Evolutionary conservation across 2,888 invertebrate species (phyloP).

Genomic region (Diloba caeruleocephala): DNA sequence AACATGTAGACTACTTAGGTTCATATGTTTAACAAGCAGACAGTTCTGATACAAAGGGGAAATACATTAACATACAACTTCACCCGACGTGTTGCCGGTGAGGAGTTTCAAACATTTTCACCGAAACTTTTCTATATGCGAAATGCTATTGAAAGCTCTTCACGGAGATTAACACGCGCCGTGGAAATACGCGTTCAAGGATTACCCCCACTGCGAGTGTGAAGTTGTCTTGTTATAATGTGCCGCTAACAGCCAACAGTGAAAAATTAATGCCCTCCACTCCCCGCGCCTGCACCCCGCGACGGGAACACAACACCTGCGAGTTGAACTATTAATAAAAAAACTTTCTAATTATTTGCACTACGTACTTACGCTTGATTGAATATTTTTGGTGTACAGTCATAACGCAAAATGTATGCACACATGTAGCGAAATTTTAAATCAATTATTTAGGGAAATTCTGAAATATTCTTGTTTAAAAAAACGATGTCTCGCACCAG

Average conservation of each 20-base stretch:
- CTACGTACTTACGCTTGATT: too few relatives aligned
- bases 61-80: constrained; percentile 87
- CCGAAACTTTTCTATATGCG: constrained; percentile 85
- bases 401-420: too few relatives aligned
- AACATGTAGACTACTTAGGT: constrained; percentile 46
- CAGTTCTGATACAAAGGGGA: constrained; percentile 83
- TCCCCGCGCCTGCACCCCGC: constrained; percentile 28
- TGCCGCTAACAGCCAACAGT: constrained; percentile 57
- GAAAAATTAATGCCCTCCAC: constrained; percentile 63
- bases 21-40: constrained; percentile 75
- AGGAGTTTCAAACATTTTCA: constrained; percentile 85
- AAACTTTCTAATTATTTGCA: background rate
- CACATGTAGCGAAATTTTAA: too few relatives aligned
- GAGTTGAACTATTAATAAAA: constrained; percentile 16
- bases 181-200: constrained; percentile 83
- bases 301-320: constrained; percentile 51
- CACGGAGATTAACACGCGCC: constrained; percentile 83
- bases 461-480: too few relatives aligned
- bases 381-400: too few relatives aligned
- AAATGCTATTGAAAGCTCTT: constrained; percentile 86
- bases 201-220: constrained; percentile 74
- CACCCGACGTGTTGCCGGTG: constrained; percentile 66
- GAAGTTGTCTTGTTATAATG: constrained; percentile 82
- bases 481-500: too few relatives aligned
- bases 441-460: too few relatives aligned